Conservation (phyloP, 1,140 invertebrate genomes). For the Drosophila baimaii region DNA sequence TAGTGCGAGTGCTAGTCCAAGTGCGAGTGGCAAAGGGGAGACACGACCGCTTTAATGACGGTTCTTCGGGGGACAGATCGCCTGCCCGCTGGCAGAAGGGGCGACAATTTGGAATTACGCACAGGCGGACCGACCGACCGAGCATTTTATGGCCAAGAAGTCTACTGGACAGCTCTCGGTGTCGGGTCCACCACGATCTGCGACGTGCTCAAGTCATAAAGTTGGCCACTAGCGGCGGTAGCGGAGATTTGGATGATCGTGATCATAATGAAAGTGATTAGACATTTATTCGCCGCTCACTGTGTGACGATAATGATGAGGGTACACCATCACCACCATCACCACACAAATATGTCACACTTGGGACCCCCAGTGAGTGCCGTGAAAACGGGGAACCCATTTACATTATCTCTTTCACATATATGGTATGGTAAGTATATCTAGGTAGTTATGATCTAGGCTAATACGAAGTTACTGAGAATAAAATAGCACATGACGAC, state of each 20-base stretch:
- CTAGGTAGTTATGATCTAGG: slow-evolving; percentile 10
- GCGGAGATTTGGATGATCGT: slow-evolving; percentile 30
- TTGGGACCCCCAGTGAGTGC: neutral
- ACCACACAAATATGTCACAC: slow-evolving; percentile 35
- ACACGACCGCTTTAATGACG: slow-evolving; percentile 11
- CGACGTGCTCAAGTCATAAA: slow-evolving; percentile 28
- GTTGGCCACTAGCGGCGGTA: neutral
- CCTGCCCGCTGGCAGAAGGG: slow-evolving; percentile 3
- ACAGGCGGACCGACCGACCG: neutral
- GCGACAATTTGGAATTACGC: slow-evolving; percentile 21
- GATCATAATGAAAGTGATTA: slow-evolving; percentile 48
- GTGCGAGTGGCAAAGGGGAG: slow-evolving; percentile 1
- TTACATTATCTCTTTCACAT: slow-evolving; percentile 16
- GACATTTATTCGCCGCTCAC: slow-evolving; percentile 13
- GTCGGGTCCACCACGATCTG: slow-evolving; percentile 4
- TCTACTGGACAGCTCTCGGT: slow-evolving; percentile 1
- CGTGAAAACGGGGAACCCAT: slow-evolving; percentile 27
- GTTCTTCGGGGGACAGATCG: slow-evolving; percentile 17
- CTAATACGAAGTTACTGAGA: slow-evolving; percentile 8
- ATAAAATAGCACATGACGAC: neutral
- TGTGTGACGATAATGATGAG: slow-evolving; percentile 18
- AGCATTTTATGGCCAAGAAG: slow-evolving; percentile 9
- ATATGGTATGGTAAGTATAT: neutral
- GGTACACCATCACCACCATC: too few species aligned
- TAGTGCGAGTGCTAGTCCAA: slow-evolving; percentile 14